Conservation (phyloP, 2,888 invertebrate genomes). For the Cosmorhoe ocellata region DNA sequence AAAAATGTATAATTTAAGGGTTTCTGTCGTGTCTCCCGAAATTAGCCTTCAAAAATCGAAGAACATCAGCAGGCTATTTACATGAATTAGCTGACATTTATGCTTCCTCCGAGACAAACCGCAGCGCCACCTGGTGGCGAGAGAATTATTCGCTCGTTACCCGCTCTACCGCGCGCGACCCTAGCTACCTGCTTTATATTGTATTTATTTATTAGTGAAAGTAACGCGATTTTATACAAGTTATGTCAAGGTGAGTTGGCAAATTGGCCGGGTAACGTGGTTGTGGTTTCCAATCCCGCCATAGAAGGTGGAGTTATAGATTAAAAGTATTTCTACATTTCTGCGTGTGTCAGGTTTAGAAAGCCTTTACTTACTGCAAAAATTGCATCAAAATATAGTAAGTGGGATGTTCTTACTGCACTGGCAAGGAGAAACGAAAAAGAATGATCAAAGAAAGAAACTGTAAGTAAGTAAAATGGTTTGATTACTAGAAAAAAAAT, state of each 20-base stretch:
- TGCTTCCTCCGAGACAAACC: constrained; percentile 74
- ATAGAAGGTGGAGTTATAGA: too few species aligned
- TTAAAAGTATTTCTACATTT: too few species aligned
- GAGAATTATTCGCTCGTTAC: constrained; percentile 77
- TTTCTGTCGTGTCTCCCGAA: constrained; percentile 17
- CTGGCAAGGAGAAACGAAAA: too few species aligned
- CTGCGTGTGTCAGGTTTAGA: too few species aligned
- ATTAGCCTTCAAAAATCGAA: constrained; percentile 56
- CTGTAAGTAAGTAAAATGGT: too few species aligned
- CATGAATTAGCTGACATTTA: constrained; percentile 79
- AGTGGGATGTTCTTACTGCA: too few species aligned
- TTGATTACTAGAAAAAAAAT: too few species aligned
- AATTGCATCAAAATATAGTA: too few species aligned
- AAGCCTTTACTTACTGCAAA: too few species aligned
- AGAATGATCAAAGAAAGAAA: too few species aligned
- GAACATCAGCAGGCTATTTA: constrained; percentile 64
- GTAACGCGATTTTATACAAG: constrained; percentile 32
- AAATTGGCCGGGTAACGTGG: constrained; percentile 8
- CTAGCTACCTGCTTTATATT: constrained; percentile 39
- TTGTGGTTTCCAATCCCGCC: background rate
- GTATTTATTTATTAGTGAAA: constrained; percentile 49
- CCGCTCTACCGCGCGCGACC: constrained; percentile 64
- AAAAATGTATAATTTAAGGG: constrained; percentile 11
- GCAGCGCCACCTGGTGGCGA: constrained; percentile 70
- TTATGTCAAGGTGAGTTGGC: constrained; percentile 19